Conservation (phyloP, 2,113 vertebrate genomes). For the Pygoscelis antarcticus region DNA sequence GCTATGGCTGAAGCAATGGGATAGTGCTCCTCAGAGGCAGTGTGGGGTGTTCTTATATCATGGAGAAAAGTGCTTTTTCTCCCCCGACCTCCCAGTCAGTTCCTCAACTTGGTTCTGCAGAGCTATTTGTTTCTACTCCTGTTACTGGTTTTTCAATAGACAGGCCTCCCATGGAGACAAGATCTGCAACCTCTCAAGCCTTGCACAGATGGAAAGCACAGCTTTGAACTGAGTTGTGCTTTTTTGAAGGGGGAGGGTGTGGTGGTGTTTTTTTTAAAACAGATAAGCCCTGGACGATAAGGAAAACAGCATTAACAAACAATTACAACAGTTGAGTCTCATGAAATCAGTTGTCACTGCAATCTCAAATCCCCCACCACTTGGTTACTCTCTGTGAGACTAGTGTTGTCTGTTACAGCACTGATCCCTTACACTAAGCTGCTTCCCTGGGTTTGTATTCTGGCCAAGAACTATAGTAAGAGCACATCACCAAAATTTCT, state of each 20-base stretch:
- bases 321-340: not conserved
- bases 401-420: fast-evolving
- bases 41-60: not conserved
- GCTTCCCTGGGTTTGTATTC: not conserved
- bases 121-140: slow-evolving; percentile 15
- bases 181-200: slow-evolving; percentile 25
- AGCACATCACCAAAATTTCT: not conserved
- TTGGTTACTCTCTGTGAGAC: not conserved
- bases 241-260: not conserved
- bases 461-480: not conserved
- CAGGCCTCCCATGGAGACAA: slow-evolving; percentile 54
- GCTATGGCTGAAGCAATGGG: not conserved
- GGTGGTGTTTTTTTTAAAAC: not conserved
- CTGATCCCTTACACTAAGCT: not conserved
- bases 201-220: not conserved
- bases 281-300: slow-evolving; percentile 4
- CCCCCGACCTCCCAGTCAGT: not conserved
- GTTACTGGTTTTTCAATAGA: not conserved
- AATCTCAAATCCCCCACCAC: not conserved
- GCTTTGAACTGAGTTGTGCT: not conserved
- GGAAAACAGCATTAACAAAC: slow-evolving; percentile 30
- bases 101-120: not conserved
- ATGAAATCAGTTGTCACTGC: not conserved
- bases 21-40: not conserved
- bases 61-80: not conserved